phyloP scores from a whole-genome alignment of 2,113 vertebrate species.

The Corvus moneduloides region DNA sequence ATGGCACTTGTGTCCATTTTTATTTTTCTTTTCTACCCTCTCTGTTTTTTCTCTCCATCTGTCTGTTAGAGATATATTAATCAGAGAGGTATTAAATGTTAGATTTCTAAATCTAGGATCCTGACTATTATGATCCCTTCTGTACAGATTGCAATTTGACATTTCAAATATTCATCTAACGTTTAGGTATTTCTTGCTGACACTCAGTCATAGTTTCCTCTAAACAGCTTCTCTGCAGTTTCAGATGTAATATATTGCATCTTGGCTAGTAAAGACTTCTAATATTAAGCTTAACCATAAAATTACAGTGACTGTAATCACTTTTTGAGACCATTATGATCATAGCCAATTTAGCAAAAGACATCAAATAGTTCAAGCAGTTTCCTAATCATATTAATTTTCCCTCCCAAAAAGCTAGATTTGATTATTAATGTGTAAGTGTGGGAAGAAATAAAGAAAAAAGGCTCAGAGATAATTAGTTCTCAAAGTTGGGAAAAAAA shows the following conservation, averaged over 20 bases:
- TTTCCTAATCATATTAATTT: background rate
- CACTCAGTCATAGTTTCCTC: background rate
- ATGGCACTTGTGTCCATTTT: background rate
- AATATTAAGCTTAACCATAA: background rate
- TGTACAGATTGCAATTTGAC: background rate
- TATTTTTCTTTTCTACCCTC: background rate
- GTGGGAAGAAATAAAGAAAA: background rate
- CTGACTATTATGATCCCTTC: background rate
- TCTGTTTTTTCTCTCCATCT: background rate
- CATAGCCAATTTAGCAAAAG: background rate
- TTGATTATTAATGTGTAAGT: background rate
- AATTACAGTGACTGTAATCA: background rate
- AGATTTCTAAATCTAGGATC: background rate
- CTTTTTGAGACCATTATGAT: background rate
- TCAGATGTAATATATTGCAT: background rate
- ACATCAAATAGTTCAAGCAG: background rate
- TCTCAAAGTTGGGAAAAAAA: background rate
- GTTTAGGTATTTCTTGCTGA: background rate
- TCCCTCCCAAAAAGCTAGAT: background rate
- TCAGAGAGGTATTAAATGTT: background rate
- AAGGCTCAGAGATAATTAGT: background rate
- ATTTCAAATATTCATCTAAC: background rate
- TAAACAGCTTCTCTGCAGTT: background rate
- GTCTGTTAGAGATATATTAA: background rate
- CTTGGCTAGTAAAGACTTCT: background rate